Evolutionary conservation across 2,888 invertebrate genomes (phyloP).

Genomic region (Elegia similella): DNA sequence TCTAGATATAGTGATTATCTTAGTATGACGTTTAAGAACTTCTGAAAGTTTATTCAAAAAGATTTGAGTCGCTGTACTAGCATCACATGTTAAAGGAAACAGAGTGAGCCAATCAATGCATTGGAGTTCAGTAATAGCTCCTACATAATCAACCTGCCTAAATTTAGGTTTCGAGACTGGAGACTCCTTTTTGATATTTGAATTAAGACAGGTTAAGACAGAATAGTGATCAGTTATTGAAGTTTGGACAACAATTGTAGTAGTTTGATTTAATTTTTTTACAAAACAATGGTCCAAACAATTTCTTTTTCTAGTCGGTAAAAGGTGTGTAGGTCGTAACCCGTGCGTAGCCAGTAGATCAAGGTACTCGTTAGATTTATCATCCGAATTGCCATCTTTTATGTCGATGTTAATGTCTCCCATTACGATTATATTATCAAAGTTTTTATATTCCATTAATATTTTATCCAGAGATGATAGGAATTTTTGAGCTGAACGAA

Average conservation of each 20-base stretch:
- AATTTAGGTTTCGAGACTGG: neutral
- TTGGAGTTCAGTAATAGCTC: neutral
- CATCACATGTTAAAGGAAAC: neutral
- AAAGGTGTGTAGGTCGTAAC: neutral
- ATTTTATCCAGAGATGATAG: neutral
- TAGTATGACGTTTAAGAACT: neutral
- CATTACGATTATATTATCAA: neutral
- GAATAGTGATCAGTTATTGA: neutral
- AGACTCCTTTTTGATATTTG: neutral
- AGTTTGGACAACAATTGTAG: neutral
- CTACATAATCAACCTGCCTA: neutral
- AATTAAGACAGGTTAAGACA: neutral
- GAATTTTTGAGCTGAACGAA: neutral
- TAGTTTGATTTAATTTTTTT: neutral
- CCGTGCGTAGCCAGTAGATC: neutral
- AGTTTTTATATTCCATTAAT: neutral
- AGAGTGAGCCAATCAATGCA: neutral
- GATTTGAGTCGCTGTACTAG: neutral
- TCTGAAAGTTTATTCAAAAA: neutral
- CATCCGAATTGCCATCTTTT: neutral
- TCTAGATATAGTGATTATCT: neutral
- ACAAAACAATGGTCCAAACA: neutral
- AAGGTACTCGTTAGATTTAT: neutral
- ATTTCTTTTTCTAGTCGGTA: neutral
- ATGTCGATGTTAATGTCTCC: no score